phyloP scores from a whole-genome alignment of 2,113 vertebrate genomes.

The Felis catus region DNA sequence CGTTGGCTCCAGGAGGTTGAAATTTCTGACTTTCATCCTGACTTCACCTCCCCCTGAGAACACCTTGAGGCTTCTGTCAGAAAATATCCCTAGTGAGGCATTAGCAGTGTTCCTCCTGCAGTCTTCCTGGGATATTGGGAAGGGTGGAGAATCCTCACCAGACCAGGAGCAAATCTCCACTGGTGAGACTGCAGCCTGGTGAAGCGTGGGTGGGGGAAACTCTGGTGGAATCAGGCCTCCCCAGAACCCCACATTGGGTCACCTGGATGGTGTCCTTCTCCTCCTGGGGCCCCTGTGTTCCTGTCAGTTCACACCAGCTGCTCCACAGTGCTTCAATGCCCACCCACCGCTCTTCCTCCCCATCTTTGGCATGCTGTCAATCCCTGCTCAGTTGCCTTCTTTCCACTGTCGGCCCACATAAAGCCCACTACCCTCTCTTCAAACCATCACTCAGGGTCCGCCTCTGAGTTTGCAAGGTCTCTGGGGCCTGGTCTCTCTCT shows the following conservation, averaged over 20 bases:
- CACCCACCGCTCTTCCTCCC: neutral
- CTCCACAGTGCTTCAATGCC: neutral
- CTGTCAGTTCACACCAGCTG: neutral
- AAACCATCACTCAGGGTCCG: neutral
- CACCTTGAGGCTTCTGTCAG: neutral
- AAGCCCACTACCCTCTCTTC: neutral
- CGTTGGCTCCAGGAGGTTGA: neutral
- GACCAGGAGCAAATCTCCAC: neutral
- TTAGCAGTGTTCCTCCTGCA: neutral
- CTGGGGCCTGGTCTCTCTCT: neutral
- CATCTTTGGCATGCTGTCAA: neutral
- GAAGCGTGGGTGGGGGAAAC: neutral
- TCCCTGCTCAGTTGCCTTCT: neutral
- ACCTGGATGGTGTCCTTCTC: neutral
- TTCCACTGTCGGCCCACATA: neutral
- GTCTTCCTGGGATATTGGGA: neutral
- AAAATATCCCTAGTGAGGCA: neutral
- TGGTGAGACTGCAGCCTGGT: fast-evolving
- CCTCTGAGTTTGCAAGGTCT: neutral
- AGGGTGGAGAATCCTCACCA: neutral
- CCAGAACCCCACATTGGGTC: neutral
- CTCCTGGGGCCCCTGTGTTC: fast-evolving
- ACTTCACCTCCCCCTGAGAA: neutral
- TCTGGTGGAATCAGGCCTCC: neutral
- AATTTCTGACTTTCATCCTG: neutral